phyloP scores from a whole-genome alignment of 2,797 vertebrate species.

The Lindbergichthys nudifrons region DNA sequence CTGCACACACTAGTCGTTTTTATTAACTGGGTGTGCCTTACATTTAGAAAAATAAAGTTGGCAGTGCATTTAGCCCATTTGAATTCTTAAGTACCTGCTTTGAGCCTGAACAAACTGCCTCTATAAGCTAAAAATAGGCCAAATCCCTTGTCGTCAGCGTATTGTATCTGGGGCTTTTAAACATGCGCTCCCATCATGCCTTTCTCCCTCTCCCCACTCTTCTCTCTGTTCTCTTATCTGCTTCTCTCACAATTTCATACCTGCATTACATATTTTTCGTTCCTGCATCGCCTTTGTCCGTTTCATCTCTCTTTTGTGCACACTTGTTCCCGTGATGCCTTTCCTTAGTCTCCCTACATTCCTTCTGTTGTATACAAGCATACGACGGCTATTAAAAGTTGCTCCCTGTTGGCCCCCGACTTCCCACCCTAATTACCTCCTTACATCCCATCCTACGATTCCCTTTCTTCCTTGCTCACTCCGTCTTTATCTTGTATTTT shows the following conservation, averaged over 20 bases:
- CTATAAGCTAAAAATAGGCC: slow-evolving; percentile 20
- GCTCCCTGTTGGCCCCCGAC: slow-evolving; percentile 39
- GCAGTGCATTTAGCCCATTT: slow-evolving; percentile 12
- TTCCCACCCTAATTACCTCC: slow-evolving; percentile 57
- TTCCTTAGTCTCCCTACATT: slow-evolving; percentile 21
- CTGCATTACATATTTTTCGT: slow-evolving; percentile 35
- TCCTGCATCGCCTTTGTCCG: slow-evolving; percentile 40
- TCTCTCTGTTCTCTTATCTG: slow-evolving; percentile 36
- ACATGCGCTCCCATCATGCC: slow-evolving; percentile 56
- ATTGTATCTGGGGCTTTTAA: slow-evolving; percentile 51
- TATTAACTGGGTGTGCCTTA: neutral
- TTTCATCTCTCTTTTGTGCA: slow-evolving; percentile 30
- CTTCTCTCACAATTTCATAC: slow-evolving; percentile 28
- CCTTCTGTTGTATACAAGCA: slow-evolving; percentile 29
- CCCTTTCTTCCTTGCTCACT: slow-evolving; percentile 18
- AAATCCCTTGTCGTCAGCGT: slow-evolving; percentile 14
- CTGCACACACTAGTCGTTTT: neutral
- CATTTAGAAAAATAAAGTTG: slow-evolving; percentile 16
- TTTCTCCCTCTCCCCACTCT: neutral
- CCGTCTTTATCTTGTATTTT: slow-evolving; percentile 50
- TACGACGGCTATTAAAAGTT: slow-evolving; percentile 48
- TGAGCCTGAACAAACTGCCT: slow-evolving; percentile 17
- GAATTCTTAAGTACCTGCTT: slow-evolving; percentile 5
- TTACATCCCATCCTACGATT: slow-evolving; percentile 38
- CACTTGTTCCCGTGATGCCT: slow-evolving; percentile 32